Base-by-base conservation (phyloP, 2,113 vertebrate genomes). In the Malaclemys terrapin region DNA sequence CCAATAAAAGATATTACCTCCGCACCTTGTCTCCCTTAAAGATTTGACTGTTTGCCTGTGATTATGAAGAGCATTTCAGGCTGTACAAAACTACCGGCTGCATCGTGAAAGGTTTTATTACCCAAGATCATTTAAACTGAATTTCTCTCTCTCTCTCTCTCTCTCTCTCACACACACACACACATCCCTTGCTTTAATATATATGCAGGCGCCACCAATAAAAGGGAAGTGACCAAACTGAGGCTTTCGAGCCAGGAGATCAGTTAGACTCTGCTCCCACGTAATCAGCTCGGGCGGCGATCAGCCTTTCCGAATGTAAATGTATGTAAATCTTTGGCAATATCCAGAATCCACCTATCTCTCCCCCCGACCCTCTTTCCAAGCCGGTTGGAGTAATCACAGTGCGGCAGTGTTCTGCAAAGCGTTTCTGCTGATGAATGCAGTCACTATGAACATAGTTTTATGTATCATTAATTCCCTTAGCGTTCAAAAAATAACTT, bases 401-500 rank as follows among this genome's bases (percentile, higher is more conserved):
- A 98, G 98, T 96, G 98, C 94, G 98, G 97, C 69, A 97, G 97
- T 97, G 98, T 97, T 98, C 98, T 98, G 95, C 5, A 54, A 98
- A 97, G 96, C 91, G 97, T 98, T 98, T 98, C 98, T 96, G 98
- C 98, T 98, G 98, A 99, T 98, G 98, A 98, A 99, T 97, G 98
- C 98, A 98, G 94, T 96, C 96, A 95, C 97, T 97, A 97, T 97
- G 94, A 97, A 96, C 96, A 97, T 96, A 96, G 97, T 97, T 98
- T 98, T 99, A 99, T 99, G 99, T 99, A 97, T 99, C 99, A 99
- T 99, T 99, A 99, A 98, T 98, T 99, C 97, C 96, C 97, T 98
- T 98, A 98, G 98, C 90, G 10, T 98, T 98, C 98, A 98, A 98
- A 98, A 97, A 97, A 96, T 99, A 93, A 98, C 99, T 98, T 98